These are phyloP conservation scores for Sinosuthora webbiana DNA, from an alignment of 2,113 vertebrate genomes.

Conservation along the genomic window DNA sequence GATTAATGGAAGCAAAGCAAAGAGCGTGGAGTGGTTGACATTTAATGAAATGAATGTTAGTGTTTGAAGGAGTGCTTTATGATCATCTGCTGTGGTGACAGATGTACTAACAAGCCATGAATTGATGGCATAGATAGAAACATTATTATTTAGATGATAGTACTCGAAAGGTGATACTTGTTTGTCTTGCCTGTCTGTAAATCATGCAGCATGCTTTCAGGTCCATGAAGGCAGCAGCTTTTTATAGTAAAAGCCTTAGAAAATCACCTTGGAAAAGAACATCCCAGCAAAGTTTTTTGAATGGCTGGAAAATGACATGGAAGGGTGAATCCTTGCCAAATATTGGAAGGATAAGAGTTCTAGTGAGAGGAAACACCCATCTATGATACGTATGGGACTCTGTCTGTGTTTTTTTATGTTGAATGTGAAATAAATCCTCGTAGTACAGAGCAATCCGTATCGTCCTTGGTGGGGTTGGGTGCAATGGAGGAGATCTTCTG, in stretches of 20 bases:
- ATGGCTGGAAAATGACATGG: neutral
- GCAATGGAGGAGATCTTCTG: neutral
- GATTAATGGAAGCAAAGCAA: conserved; percentile 17
- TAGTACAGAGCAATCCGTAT: accelerated
- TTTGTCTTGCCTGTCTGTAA: neutral
- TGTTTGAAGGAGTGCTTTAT: conserved; percentile 12
- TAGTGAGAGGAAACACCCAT: neutral
- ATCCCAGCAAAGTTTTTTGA: neutral
- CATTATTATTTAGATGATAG: neutral
- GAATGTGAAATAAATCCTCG: neutral
- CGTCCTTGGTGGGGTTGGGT: accelerated
- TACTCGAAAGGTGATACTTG: neutral
- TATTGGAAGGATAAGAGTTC: neutral
- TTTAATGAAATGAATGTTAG: neutral
- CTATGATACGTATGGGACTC: neutral
- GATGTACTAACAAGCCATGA: neutral
- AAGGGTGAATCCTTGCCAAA: neutral
- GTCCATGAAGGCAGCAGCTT: neutral
- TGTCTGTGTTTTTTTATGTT: too few relatives aligned
- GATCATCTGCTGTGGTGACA: neutral
- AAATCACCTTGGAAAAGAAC: neutral
- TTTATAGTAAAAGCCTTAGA: neutral
- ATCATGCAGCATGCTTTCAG: neutral
- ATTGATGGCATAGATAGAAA: neutral
- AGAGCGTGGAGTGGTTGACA: neutral